A percentile compares a stretch with the other conserved stretches of the same genome.
Evolutionary conservation across 2,113 vertebrate species (phyloP).

Genomic region (Oreochromis niloticus): DNA sequence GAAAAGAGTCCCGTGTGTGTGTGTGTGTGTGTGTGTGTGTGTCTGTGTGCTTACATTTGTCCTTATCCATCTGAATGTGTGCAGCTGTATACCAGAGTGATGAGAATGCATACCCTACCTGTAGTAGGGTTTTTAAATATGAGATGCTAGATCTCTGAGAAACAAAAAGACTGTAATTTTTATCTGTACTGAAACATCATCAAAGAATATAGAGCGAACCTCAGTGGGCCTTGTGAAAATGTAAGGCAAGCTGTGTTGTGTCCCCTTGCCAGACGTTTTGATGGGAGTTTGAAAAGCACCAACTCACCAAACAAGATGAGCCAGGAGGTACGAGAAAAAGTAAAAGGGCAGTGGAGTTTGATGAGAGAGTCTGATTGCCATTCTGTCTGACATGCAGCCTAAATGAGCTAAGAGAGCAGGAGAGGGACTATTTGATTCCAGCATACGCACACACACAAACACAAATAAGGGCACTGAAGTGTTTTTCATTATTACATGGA

Average conservation of each 20-base stretch:
- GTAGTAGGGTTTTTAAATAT: background rate
- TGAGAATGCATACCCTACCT: conserved; percentile 24
- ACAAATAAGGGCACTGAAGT: background rate
- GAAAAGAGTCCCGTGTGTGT: conserved; percentile 61
- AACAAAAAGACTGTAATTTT: background rate
- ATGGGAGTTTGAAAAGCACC: conserved; percentile 28
- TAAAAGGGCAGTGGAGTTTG: conserved; percentile 31
- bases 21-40: conserved; percentile 36
- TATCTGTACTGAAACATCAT: background rate
- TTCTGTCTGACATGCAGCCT: conserved; percentile 36
- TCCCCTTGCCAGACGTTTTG: conserved; percentile 23
- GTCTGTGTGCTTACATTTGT: background rate
- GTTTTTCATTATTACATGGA: background rate
- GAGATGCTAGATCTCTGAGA: background rate
- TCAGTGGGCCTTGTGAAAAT: background rate
- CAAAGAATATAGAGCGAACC: background rate
- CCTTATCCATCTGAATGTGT: conserved; percentile 2
- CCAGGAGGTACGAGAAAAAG: conserved; percentile 21
- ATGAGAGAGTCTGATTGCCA: conserved; percentile 35
- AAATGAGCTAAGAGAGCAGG: conserved; percentile 11
- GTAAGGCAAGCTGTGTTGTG: conserved; percentile 7
- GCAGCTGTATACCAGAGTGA: conserved; percentile 22
- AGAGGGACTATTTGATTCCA: background rate
- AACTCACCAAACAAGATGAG: conserved; percentile 20
- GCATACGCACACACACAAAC: background rate